A percentile compares a stretch with the other conserved stretches of the same genome.
These are phyloP conservation scores for Carposina sasakii DNA, from an alignment of 1,140 invertebrate genomes.

Conservation along the genomic window DNA sequence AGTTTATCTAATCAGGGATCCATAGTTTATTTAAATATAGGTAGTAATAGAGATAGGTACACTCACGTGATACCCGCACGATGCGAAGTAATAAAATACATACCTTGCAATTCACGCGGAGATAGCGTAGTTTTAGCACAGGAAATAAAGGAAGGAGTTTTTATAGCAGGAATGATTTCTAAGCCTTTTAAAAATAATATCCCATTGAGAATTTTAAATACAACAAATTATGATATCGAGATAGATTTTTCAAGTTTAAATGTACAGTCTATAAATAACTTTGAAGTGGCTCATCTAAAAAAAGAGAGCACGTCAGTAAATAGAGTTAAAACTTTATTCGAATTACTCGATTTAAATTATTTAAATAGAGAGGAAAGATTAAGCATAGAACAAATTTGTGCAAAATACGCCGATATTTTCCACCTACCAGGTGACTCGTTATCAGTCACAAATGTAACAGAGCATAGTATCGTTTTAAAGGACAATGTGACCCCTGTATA, in stretches of 20 bases:
- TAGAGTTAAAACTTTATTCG: not conserved
- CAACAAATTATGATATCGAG: not conserved
- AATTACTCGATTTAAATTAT: not conserved
- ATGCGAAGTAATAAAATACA: not conserved
- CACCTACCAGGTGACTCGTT: slow-evolving; percentile 4
- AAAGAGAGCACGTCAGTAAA: not conserved
- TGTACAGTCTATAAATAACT: not conserved
- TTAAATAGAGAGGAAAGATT: not conserved
- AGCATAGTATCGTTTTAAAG: slow-evolving; percentile 1
- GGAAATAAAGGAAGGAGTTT: not conserved
- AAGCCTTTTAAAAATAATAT: not conserved
- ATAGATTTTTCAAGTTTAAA: not conserved
- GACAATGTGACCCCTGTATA: slow-evolving; percentile 2
- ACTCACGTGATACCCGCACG: not conserved
- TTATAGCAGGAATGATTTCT: not conserved
- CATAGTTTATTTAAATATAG: too few relatives aligned
- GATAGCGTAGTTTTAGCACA: not conserved
- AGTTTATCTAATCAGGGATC: too few relatives aligned
- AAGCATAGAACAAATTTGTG: slow-evolving; percentile 2
- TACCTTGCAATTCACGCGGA: not conserved
- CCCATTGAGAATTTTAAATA: slow-evolving; percentile 1
- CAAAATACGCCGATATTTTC: slow-evolving; percentile 7
- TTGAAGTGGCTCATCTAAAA: not conserved
- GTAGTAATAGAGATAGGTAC: too few relatives aligned
- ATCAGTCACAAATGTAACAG: not conserved